Conservation (phyloP, 2,888 invertebrate species). For the Pachymerium ferrugineum region DNA sequence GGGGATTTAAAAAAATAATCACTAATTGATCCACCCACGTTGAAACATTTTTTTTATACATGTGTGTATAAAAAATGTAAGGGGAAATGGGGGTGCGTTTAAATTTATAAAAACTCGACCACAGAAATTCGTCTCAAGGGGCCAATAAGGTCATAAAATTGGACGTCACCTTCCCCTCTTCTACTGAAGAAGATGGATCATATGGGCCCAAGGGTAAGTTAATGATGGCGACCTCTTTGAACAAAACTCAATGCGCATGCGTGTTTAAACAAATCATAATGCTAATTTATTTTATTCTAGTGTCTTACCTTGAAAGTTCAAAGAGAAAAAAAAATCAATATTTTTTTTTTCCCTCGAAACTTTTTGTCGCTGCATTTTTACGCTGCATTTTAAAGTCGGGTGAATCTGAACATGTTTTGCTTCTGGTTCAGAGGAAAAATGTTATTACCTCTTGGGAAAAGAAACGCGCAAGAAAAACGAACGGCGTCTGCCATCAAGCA, state of each 20-base stretch:
- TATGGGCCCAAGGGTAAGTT: conserved; percentile 22
- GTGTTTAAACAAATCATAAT: neutral
- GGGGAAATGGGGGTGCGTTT: too few relatives aligned
- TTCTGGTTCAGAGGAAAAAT: neutral
- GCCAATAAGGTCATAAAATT: conserved; percentile 10
- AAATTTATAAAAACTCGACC: neutral
- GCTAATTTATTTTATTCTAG: neutral
- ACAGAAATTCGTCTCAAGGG: neutral
- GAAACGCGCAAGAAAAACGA: conserved; percentile 10
- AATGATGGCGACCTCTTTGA: conserved; percentile 15
- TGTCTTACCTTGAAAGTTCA: neutral
- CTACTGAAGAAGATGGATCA: conserved; percentile 19
- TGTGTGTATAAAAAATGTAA: neutral
- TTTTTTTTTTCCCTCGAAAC: neutral
- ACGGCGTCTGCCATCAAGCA: neutral
- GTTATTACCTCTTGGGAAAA: neutral
- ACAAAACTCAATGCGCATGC: neutral
- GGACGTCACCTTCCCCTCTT: conserved; percentile 27
- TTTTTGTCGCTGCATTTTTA: conserved; percentile 7
- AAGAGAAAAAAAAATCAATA: neutral
- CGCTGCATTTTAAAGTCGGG: neutral
- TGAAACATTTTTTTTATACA: neutral
- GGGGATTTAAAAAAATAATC: neutral
- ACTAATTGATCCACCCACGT: neutral
- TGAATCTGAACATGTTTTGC: conserved; percentile 11